Evolutionary conservation across 2,888 invertebrate genomes (phyloP), one percentile per base, ranked within the genome.

Genomic region (Polymixis lichenea): DNA sequence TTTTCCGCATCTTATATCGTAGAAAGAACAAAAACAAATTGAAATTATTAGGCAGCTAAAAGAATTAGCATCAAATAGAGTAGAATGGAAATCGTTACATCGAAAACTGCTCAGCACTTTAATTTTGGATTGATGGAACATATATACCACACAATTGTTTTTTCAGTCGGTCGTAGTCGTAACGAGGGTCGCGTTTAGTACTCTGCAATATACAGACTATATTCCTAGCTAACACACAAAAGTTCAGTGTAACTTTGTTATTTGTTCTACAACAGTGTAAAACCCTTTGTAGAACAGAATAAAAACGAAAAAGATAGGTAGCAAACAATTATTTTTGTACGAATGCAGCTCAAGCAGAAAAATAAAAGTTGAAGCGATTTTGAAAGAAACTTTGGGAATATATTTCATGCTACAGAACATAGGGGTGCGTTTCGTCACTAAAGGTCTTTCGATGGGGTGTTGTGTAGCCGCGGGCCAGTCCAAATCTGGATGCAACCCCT

Each of bases 261-360:
- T 51, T 56, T 32, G 38, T 78, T 72, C 46, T 60, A 60, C 46
- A 72, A 55, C 38, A 38, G n/a, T 17, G 19, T 25, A 43, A 64
- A 72, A 55, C 46, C n/a, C 15, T 64, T 73, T 74, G 25, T 51
- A 17, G 17, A 6, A 19, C 19, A 19, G 17, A 49, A 72, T 38
- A 62, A 69, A 77, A 77, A n/a, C 15, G 9, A 78, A 66, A 66
- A 60, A 66, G 2, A 61, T 38, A 15, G 8, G 13, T 9, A 53
- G 25, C 22, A 28, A 66, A 79, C 38, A 72, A 72, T 72, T 61
- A 51, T 56, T 65, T 77, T 61, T 51, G 15, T 53, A 60, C 6
- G 28, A 78, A 19, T 65, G 17, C 25, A 53, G 32, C 9, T 77
- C n/a, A 58, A 28, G 17, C 22, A 19, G 62, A 67, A 67, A 51